Percentiles rank a stretch among this genome's conserved stretches.
These are phyloP conservation scores for Nemapogon koenigi DNA, from an alignment of 2,888 invertebrate species.

Conservation along the genomic window DNA sequence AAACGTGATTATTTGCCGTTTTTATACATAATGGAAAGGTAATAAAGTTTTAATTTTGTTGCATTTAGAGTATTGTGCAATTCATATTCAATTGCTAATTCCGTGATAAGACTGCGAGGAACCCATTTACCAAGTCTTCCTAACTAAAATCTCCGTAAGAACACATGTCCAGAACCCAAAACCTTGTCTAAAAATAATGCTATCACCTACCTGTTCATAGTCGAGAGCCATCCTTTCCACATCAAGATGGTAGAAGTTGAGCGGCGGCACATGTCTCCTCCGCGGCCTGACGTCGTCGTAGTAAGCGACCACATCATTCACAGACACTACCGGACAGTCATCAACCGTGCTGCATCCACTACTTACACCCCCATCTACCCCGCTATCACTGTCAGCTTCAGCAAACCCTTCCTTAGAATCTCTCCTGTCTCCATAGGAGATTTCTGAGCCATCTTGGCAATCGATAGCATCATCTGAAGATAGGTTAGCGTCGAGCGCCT, in stretches of 20 bases:
- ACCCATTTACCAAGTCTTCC: too few relatives aligned
- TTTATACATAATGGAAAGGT: too few relatives aligned
- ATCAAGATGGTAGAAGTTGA: conserved; percentile 52
- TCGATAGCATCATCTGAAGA: too few relatives aligned
- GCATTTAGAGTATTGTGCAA: too few relatives aligned
- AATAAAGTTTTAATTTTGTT: too few relatives aligned
- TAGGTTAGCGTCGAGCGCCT: conserved; percentile 23
- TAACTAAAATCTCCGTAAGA: too few relatives aligned
- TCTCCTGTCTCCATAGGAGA: conserved; percentile 48
- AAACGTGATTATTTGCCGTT: too few relatives aligned
- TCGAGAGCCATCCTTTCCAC: conserved; percentile 51
- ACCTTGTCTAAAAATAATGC: neutral
- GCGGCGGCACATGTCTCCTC: conserved; percentile 47
- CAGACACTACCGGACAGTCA: conserved; percentile 61
- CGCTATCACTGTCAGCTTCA: conserved; percentile 57
- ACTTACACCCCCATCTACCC: conserved; percentile 64
- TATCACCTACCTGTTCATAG: conserved; percentile 41
- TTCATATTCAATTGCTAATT: too few relatives aligned
- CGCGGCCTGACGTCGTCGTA: conserved; percentile 52
- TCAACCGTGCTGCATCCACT: conserved; percentile 65
- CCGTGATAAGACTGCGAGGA: too few relatives aligned
- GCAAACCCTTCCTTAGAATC: conserved; percentile 54
- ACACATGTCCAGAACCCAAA: too few relatives aligned
- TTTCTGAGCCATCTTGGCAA: conserved; percentile 54
- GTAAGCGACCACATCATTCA: conserved; percentile 57